Conservation (phyloP, 2,797 vertebrate genomes). For the Coregonus ussuriensis region DNA sequence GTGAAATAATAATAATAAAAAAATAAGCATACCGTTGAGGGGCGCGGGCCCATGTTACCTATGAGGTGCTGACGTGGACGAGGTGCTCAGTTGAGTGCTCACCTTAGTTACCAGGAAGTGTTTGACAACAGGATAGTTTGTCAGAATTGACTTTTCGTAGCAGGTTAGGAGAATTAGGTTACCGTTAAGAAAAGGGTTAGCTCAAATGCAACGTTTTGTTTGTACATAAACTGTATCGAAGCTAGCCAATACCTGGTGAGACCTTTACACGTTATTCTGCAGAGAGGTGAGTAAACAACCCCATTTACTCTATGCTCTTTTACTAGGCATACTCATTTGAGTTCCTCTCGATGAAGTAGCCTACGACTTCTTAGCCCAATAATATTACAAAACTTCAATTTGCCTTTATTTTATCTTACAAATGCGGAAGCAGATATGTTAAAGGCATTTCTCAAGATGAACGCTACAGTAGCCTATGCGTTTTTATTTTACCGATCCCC, state of each 20-base stretch:
- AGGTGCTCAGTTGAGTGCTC: conserved; percentile 12
- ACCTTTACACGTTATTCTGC: not conserved
- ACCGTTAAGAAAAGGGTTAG: too few relatives aligned
- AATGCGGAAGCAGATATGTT: conserved; percentile 24
- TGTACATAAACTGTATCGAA: too few relatives aligned
- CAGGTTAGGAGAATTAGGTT: too few relatives aligned
- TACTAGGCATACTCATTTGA: not conserved
- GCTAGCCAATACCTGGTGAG: too few relatives aligned
- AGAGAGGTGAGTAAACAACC: not conserved
- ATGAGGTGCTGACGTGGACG: conserved; percentile 41
- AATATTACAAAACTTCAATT: not conserved
- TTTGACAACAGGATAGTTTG: conserved; percentile 1
- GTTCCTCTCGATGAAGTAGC: not conserved
- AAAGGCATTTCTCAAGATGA: not conserved
- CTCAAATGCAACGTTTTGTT: too few relatives aligned
- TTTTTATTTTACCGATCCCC: not conserved
- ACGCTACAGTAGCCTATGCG: not conserved
- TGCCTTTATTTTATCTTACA: conserved; percentile 1
- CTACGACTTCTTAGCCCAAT: not conserved
- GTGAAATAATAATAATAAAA: too few relatives aligned
- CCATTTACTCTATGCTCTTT: not conserved
- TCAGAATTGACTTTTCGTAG: too few relatives aligned
- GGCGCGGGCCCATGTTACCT: not conserved
- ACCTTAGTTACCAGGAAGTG: conserved; percentile 67
- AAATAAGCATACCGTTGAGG: not conserved